Evolutionary conservation across 1,140 invertebrate genomes (phyloP), one percentile per base, ranked within the genome.

Genomic region (Vollenhovia emeryi): DNA sequence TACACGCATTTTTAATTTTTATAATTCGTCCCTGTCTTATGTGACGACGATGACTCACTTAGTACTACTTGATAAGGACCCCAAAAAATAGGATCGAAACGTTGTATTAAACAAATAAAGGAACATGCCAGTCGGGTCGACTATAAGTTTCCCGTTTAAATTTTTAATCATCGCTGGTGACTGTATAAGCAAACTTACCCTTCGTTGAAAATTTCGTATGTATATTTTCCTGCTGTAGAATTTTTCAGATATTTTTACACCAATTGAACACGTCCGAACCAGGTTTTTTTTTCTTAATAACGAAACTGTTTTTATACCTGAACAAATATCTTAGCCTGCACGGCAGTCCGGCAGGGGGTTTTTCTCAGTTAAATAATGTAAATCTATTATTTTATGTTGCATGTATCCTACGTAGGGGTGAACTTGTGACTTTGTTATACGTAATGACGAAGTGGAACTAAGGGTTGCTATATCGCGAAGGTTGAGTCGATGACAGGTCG

Each of bases 401-500:
- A 13, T 15, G 13, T 36, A n/a, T 13, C 0, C 21, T 66, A 62
- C 73, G 83, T 71, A 82, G 36, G 71, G 60, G 60, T 86, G 74
- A 83, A 89, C 48, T 83, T 78, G 59, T 59, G 57, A 66, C 66
- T 55, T 36, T 2, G 76, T 84, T 79, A 68, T 50, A 24, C 18
- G 50, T 85, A 80, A 87, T 87, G 62, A 87, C 55, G 69, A 80
- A 48, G 60, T 85, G 21, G n/a, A 75, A 59, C 55, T 48, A 60
- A 78, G 74, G 74, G 84, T 83, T 71, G 71, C 43, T 86, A 45
- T 57, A 62, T n/a, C 30, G 24, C 13, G 9, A 62, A 83, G 73
- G 66, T 48, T 79, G 82, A 89, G 50, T 78, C 87, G 87, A 90
- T 89, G 89, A 90, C 86, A 84, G 85, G 69, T 62, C 86, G 68